Conservation (phyloP, 2,113 vertebrate genomes). For the Callipepla californica region DNA sequence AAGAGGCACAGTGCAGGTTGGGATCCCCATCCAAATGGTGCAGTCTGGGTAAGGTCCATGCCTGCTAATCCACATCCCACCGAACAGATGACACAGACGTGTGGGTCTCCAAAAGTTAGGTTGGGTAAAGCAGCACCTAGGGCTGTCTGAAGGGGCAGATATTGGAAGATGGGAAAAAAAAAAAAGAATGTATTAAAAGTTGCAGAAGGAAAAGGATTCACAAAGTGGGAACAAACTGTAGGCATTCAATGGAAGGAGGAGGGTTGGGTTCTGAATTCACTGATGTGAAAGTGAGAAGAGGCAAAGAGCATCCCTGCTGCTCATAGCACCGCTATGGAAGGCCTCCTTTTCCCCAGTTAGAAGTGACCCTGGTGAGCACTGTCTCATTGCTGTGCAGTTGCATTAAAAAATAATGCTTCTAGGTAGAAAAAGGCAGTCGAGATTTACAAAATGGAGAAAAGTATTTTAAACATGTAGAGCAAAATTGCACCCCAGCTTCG, state of each 20-base stretch:
- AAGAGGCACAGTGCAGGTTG: not conserved
- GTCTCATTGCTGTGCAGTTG: not conserved
- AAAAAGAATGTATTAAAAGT: not conserved
- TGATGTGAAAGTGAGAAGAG: not conserved
- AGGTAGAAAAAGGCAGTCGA: not conserved
- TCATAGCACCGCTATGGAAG: not conserved
- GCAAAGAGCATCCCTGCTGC: rapidly evolving
- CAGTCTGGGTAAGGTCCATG: not conserved
- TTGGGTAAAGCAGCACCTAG: not conserved
- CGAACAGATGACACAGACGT: rapidly evolving
- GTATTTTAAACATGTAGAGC: constrained; percentile 63
- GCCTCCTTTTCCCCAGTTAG: not conserved
- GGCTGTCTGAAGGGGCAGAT: not conserved
- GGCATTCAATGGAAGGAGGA: not conserved
- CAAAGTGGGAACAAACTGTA: not conserved
- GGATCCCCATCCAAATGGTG: rapidly evolving
- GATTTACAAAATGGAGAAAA: constrained; percentile 40
- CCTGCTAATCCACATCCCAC: not conserved
- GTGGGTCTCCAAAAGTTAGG: not conserved
- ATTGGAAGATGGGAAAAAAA: not conserved
- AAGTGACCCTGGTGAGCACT: rapidly evolving
- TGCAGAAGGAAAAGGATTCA: not conserved
- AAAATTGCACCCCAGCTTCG: constrained; percentile 63
- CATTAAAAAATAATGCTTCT: not conserved
- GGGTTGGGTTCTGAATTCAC: not conserved